Base-by-base conservation (phyloP, 2,888 invertebrate genomes). In the Stenurella melanura region DNA sequence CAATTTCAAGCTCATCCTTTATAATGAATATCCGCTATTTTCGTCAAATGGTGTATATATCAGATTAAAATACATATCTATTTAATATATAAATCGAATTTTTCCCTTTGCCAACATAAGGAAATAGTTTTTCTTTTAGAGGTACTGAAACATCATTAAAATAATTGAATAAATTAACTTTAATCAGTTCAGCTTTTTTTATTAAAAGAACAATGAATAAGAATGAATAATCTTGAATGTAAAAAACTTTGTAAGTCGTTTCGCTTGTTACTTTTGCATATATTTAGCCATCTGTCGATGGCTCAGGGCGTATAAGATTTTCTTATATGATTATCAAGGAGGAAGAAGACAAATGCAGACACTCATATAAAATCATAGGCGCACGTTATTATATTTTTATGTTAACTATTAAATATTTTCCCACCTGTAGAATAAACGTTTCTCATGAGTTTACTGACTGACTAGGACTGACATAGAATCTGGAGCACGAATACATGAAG, bases 261-360 rank as follows among this genome's bases (percentile, higher is more conserved):
- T 63, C 63, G 61, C 63, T 63, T 26, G 72, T 72, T 63, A 72
- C 63, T 54, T 54, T 67, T 73, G 66, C 67, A 66, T 67, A 60
- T 38, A 63, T 67, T 38, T 73, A 26, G 60, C 73, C 73, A 73
- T 73, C 73, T 73, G 73, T 67, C 73, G 66, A 73, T 73, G 1
- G 73, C 73, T 73, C 60, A 60, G 60, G 68, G 74, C 67, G 63
- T 56, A 75, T 30, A 70, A 69, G 74, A 75, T 75, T 75, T 75
- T 69, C 70, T 69, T 75, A 70, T 68, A 63, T 50, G 74, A 69
- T 75, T 75, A 75, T 70, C 56, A 61, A 67, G 34, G 67, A 74
- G 61, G 72, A 72, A 72, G 56, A 26, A 50, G 26, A 63, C 66
- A 56, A 26, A 73, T 12, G 66, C 30, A 21, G 19, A 50, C 73